Base-by-base conservation (phyloP, 2,113 vertebrate genomes). In the Pygathrix nemaeus region DNA sequence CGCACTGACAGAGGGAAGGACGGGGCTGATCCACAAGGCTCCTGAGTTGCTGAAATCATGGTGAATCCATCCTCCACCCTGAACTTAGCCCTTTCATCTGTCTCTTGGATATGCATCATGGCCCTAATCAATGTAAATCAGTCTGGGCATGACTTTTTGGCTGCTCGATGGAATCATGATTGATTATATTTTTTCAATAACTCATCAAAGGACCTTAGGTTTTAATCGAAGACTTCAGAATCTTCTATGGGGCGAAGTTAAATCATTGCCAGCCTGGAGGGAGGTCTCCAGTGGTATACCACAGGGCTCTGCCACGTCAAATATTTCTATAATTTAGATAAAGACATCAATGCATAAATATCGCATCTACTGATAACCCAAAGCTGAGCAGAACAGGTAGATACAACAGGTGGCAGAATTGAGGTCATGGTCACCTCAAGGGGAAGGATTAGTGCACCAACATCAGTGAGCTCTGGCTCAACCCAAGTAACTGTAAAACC, bases 1-100 rank as follows among this genome's bases (percentile, higher is more conserved):
- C 70, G 66, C 25, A 75, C 70, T 85, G 84, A 45, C 0, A 8
- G 88, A 70, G 16, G 17, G 40, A 84, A 96, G 55, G 55, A 88
- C 68, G 64, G 78, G 80, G 57, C 0, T 0, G 72, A 81, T 79
- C 97, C 90, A 27, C 16, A 57, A 38, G 75, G 25, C 40, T 59
- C 75, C 93, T 32, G 59, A 98, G 55, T 96, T 96, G 73, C 86
- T 93, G 96, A 96, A 97, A 96, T 89, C 90, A 96, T 59, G 93
- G 84, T 32, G 97, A 98, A 97, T 94, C 73, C 64, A 81, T 95
- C 61, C 50, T 73, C 94, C 93, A 97, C 43, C 80, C 70, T 30
- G 73, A 98, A 97, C 21, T 83, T 70, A 66, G 61, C 68, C 92
- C 89, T 98, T 97, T 94, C 96, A 97, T 57, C 82, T 91, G 72